Conservation (phyloP, 2,113 vertebrate species). For the cat (Felis catus) region F.catus_Fca126_mat1.0 CM031418.1:118196001-118196500, state of each 20-base stretch:
- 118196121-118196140: neutral
- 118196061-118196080: neutral
- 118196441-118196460: neutral
- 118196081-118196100: too few species aligned
- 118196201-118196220: neutral
- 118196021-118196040: neutral
- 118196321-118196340: neutral
- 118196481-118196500: neutral
- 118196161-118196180: neutral
- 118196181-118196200: neutral
- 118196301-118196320: neutral
- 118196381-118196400: neutral
- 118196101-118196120: neutral
- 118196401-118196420: neutral
- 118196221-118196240: neutral
- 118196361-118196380: neutral
- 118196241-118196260: neutral
- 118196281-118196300: neutral
- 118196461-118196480: constrained; percentile 5
- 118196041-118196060: neutral
- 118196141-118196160: neutral
- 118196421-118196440: neutral
- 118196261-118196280: neutral
- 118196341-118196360: neutral
- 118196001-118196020: neutral